Evolutionary conservation across 1,140 invertebrate genomes (phyloP), one percentile per base, ranked within the genome.

Genomic region (Drosophila erecta): DNA sequence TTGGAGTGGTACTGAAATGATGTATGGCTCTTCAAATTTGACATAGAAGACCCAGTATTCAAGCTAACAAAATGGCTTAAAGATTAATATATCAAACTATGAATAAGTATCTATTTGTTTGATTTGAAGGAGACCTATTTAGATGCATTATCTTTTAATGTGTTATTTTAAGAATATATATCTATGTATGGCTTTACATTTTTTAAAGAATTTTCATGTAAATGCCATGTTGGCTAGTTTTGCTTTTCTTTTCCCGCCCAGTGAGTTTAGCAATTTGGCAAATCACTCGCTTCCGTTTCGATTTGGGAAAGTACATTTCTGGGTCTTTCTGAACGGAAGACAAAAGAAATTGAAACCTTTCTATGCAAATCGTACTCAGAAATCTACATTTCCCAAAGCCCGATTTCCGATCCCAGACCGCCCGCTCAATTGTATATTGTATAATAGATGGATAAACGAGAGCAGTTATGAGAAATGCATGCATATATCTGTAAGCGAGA

Each of bases 201-300:
- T 22, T 22, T 22, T 2, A 22, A 22, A 22, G 2, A 4, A 0
- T 4, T 22, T 22, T 22, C 22, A 22, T 22, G 3, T 24, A 24
- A 24, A 3, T 24, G 22, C 3, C 2, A 24, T 24, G 3, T 24
- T 24, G 3, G 3, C 22, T 4, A 1, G 6, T 7, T 37, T 40
- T 8, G 50, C 66, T 44, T 44, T 56, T 15, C 38, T 43, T 56
- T 57, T 44, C 33, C 40, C 55, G 46, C 12, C 40, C 40, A 14
- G 33, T 46, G 17, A 22, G 55, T 10, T 47, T 40, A 8, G 24
- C 24, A 15, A 49, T 27, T 70, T 70, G 64, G 50, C 66, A 70
- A 70, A 35, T 70, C 66, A 70, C 57, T 69, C 61, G 38, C 59
- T 66, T 66, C 62, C 62, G 33, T 20, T 66, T 64, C 35, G 43